These are phyloP conservation scores for Vannuccia rotundouncinata DNA, from an alignment of 2,888 invertebrate genomes.

Conservation along the genomic window DNA sequence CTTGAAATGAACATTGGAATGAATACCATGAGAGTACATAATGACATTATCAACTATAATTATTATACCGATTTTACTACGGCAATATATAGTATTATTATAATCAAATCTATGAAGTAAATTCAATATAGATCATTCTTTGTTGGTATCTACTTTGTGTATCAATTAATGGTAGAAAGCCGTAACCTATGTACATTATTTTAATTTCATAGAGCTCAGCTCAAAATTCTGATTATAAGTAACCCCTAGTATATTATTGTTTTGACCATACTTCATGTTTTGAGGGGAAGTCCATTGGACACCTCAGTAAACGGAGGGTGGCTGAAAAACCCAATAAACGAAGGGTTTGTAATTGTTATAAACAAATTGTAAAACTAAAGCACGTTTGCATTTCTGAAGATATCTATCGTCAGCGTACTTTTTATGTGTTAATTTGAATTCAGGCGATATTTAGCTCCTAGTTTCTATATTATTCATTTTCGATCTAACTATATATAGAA, in stretches of 20 bases:
- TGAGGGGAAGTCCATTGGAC: neutral
- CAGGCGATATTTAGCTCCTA: no score
- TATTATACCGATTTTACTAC: no score
- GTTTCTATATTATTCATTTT: no score
- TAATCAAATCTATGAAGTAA: neutral
- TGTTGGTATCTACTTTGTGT: neutral
- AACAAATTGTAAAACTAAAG: neutral
- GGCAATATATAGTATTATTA: neutral
- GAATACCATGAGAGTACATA: no score
- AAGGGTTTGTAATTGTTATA: no score
- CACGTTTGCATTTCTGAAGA: no score
- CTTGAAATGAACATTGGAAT: no score
- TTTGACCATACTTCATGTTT: neutral
- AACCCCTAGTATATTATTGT: neutral
- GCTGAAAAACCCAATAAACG: conserved; percentile 17
- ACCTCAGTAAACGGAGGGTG: conserved; percentile 19
- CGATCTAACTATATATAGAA: no score
- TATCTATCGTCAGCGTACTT: no score
- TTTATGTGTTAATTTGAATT: no score
- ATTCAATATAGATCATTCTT: neutral
- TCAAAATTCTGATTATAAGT: neutral
- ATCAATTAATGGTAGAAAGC: neutral
- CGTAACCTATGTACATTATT: neutral
- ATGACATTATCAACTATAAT: no score
- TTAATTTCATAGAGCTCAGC: neutral